phyloP scores from a whole-genome alignment of 2,888 invertebrate species.

The Chrysopilus asiliformis region DNA sequence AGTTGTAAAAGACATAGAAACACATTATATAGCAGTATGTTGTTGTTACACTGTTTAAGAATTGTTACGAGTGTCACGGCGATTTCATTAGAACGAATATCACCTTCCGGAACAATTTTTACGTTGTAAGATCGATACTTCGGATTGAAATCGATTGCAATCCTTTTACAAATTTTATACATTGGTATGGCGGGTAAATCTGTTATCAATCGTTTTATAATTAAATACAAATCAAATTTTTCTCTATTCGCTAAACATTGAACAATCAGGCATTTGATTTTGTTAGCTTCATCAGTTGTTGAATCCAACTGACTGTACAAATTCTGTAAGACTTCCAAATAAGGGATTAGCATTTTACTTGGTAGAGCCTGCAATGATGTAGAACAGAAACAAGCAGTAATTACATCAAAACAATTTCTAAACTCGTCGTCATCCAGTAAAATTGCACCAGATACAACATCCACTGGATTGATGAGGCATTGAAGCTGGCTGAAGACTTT shows the following conservation, averaged over 20 bases:
- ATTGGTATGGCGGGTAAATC: constrained; percentile 8
- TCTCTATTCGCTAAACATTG: constrained; percentile 28
- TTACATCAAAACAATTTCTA: constrained; percentile 17
- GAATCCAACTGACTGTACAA: constrained; percentile 17
- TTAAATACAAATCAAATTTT: constrained; percentile 19
- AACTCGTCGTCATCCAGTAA: constrained; percentile 27
- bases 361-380: constrained; percentile 28
- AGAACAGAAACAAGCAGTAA: constrained; percentile 27
- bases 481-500: constrained; percentile 18
- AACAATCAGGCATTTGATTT: constrained; percentile 19
- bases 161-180: constrained; percentile 21
- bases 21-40: constrained; percentile 25
- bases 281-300: constrained; percentile 17
- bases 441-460: constrained; percentile 24
- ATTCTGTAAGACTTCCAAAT: constrained; percentile 25
- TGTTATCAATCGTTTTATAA: constrained; percentile 18
- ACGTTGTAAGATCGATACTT: constrained; percentile 13
- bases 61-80: constrained; percentile 15
- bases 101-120: constrained; percentile 19
- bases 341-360: constrained; percentile 22
- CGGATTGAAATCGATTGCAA: constrained; percentile 17
- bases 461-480: constrained; percentile 20
- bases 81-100: constrained; percentile 17
- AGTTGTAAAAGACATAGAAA: constrained; percentile 24
- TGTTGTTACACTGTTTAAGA: constrained; percentile 21